phyloP scores from a whole-genome alignment of 2,113 vertebrate genomes.

The Hucho hucho region DNA sequence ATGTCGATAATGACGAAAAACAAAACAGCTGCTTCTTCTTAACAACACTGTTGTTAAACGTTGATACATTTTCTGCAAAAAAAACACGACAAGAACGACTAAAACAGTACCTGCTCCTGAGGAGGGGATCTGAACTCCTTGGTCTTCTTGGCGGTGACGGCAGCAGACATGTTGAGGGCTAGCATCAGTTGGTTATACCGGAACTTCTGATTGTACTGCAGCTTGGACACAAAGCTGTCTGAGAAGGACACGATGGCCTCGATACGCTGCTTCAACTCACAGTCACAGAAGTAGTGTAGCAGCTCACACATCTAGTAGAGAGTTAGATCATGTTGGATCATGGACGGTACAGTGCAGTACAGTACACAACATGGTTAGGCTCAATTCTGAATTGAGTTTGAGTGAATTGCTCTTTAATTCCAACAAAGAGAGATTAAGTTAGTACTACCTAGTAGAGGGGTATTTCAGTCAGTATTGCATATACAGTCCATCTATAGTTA shows the following conservation, averaged over 20 bases:
- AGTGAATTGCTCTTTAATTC: too few species aligned
- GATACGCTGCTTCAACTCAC: conserved; percentile 92
- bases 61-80: too few species aligned
- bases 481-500: too few species aligned
- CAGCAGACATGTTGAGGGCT: conserved; percentile 96
- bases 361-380: not conserved
- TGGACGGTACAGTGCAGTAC: not conserved
- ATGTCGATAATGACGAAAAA: too few species aligned
- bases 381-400: not conserved
- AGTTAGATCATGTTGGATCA: not conserved
- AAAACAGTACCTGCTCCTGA: conserved; percentile 86
- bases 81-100: not conserved
- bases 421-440: too few species aligned
- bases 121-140: conserved; percentile 96
- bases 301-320: conserved; percentile 90
- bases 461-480: too few species aligned
- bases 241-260: conserved; percentile 95
- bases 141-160: conserved; percentile 93
- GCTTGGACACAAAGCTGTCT: conserved; percentile 89
- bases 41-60: too few species aligned
- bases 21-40: too few species aligned
- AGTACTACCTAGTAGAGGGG: too few species aligned
- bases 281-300: conserved; percentile 97
- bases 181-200: conserved; percentile 96
- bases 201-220: conserved; percentile 95